Percentiles rank a stretch among this genome's conserved stretches.
phyloP scores from a whole-genome alignment of 53 echinoderm and acorn worm genomes.

The Echinarachnius parma region DNA sequence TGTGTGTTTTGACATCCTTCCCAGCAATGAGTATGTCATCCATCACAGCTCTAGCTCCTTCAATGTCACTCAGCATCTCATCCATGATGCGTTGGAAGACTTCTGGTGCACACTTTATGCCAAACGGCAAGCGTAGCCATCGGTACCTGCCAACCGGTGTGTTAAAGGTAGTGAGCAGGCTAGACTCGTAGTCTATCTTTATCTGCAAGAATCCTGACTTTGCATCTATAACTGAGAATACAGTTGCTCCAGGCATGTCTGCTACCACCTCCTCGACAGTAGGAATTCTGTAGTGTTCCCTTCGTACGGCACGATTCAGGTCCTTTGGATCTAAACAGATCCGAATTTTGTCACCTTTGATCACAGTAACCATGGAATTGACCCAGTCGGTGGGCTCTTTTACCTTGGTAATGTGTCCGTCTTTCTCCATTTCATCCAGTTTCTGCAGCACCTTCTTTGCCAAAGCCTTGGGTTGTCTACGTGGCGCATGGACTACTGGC shows the following conservation, averaged over 20 bases:
- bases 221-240: conserved; percentile 52
- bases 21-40: conserved; percentile 30
- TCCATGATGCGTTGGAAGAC: conserved; percentile 53
- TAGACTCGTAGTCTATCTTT: conserved; percentile 55
- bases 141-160: conserved; percentile 63
- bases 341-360: conserved; percentile 47
- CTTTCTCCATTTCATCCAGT: conserved; percentile 50
- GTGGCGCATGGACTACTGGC: conserved; percentile 65
- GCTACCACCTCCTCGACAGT: conserved; percentile 48
- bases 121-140: conserved; percentile 68
- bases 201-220: conserved; percentile 64
- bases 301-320: conserved; percentile 47
- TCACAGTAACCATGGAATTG: conserved; percentile 49
- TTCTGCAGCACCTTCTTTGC: conserved; percentile 29
- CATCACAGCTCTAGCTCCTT: conserved; percentile 64
- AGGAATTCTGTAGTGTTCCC: conserved; percentile 51
- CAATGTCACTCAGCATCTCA: conserved; percentile 58
- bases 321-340: conserved; percentile 61
- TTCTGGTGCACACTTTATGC: conserved; percentile 54
- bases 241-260: conserved; percentile 23
- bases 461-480: conserved; percentile 52
- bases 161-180: conserved; percentile 62
- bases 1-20: conserved; percentile 39
- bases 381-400: conserved; percentile 63
- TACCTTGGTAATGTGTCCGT: conserved; percentile 56